Conservation (phyloP, 2,888 invertebrate species). For the Cephus pygmeus region DNA sequence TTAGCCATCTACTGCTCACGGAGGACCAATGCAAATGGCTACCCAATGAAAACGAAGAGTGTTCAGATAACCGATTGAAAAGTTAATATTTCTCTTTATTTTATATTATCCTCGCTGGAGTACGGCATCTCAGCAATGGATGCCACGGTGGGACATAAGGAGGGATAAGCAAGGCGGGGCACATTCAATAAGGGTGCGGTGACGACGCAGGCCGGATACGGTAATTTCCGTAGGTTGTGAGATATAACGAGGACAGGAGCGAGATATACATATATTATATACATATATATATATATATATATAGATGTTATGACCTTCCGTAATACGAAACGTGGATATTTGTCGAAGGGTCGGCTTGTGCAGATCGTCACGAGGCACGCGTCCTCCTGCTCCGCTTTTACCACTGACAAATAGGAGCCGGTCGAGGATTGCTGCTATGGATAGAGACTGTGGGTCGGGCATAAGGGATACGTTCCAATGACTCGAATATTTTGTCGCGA, state of each 20-base stretch:
- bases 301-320: neutral
- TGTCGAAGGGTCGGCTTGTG: neutral
- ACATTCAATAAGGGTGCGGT: conserved; percentile 8
- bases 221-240: neutral
- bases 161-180: neutral
- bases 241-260: neutral
- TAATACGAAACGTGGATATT: conserved; percentile 3
- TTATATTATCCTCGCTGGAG: neutral
- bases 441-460: neutral
- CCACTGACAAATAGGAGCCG: neutral
- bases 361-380: neutral
- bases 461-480: neutral
- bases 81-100: neutral
- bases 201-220: conserved; percentile 4
- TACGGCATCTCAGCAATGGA: neutral
- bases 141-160: neutral
- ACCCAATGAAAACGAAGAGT: neutral
- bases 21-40: neutral
- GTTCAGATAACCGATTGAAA: neutral
- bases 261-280: neutral
- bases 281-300: too few relatives aligned
- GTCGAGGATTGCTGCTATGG: neutral
- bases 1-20: neutral
- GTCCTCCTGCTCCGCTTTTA: neutral
- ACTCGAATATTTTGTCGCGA: neutral